Evolutionary conservation across 1,140 invertebrate genomes (phyloP).

Genomic region (Wiebesia pumilae): DNA sequence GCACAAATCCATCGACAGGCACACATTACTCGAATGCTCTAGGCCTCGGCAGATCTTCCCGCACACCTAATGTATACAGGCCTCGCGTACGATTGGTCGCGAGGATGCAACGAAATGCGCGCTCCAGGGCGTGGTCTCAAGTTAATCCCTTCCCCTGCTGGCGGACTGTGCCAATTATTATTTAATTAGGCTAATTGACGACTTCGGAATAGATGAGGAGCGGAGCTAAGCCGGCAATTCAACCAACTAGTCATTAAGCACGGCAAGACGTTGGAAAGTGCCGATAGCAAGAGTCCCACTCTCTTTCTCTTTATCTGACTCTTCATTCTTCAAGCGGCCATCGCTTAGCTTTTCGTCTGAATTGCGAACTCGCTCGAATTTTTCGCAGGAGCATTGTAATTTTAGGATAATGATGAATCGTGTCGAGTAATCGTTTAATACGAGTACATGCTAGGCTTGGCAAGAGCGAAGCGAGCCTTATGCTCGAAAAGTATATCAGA

Average conservation of each 20-base stretch:
- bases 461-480: neutral
- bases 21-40: neutral
- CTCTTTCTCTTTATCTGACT: neutral
- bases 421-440: slow-evolving; percentile 27
- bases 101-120: slow-evolving; percentile 34
- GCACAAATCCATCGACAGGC: neutral
- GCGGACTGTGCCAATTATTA: slow-evolving; percentile 70
- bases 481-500: neutral
- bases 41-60: neutral
- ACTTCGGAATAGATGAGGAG: slow-evolving; percentile 55
- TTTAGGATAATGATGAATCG: slow-evolving; percentile 9
- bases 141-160: slow-evolving; percentile 64
- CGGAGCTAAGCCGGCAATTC: neutral
- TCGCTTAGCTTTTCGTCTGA: neutral
- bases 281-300: neutral
- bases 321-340: neutral
- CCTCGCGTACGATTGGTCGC: slow-evolving; percentile 65
- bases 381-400: neutral
- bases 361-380: neutral
- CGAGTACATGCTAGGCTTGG: neutral
- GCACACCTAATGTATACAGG: neutral
- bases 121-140: slow-evolving; percentile 67
- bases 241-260: slow-evolving; percentile 13
- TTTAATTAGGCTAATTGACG: slow-evolving; percentile 69
- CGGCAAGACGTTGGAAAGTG: neutral